Evolutionary conservation across 2,797 vertebrate species (phyloP).

Genomic region (Enteromius unitaeniatus): DNA sequence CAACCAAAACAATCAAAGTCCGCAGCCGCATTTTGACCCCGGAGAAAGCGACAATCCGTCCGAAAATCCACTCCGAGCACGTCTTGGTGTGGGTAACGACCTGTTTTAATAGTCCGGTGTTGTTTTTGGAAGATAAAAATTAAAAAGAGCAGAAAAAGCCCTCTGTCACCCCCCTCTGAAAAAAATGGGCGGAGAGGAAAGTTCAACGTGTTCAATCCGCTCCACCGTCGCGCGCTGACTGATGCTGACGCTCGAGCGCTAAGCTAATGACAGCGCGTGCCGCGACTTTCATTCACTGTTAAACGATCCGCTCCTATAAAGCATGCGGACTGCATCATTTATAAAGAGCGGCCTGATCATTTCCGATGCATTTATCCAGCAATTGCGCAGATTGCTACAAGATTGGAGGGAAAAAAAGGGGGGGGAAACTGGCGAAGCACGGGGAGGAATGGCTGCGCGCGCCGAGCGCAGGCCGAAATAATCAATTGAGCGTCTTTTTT

Average conservation of each 20-base stretch:
- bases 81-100: neutral
- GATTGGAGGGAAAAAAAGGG: neutral
- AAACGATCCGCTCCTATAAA: neutral
- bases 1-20: slow-evolving; percentile 70
- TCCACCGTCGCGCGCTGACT: slow-evolving; percentile 25
- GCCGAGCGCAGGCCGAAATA: slow-evolving; percentile 35
- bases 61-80: slow-evolving; percentile 32
- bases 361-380: neutral
- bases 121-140: slow-evolving; percentile 26
- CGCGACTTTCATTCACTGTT: slow-evolving; percentile 23
- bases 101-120: slow-evolving; percentile 40
- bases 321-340: neutral
- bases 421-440: slow-evolving; percentile 1
- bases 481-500: slow-evolving; percentile 30
- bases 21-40: slow-evolving; percentile 76
- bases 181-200: slow-evolving; percentile 62
- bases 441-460: slow-evolving; percentile 32
- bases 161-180: slow-evolving; percentile 34
- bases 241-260: slow-evolving; percentile 14
- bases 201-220: slow-evolving; percentile 60
- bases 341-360: neutral
- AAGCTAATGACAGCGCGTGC: slow-evolving; percentile 32
- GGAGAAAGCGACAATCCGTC: slow-evolving; percentile 6
- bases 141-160: slow-evolving; percentile 10
- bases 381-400: slow-evolving; percentile 6